Base-by-base conservation (phyloP, 2,113 vertebrate species). In the Thunnus thynnus region DNA sequence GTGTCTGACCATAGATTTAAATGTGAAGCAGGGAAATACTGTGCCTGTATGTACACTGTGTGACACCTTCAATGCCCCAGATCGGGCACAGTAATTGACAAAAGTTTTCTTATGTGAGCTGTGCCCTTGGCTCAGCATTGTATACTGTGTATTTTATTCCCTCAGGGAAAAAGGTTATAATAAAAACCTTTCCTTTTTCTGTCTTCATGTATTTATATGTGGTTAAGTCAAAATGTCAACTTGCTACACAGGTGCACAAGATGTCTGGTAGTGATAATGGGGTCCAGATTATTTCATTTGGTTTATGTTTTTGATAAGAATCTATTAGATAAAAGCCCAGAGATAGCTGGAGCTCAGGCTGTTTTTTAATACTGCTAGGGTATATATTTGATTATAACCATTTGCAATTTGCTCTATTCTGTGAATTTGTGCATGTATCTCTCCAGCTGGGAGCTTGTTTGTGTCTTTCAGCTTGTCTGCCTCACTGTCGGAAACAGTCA, bases 391-490 rank as follows among this genome's bases (percentile, higher is more conserved):
- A 91, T 90, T 83, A 83, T 63, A 85, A 60, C 86, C 79, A 80
- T 89, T 91, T 93, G 83, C 89, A 92, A 83, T 89, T 86, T 83
- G 66, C 72, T 76, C 82, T 67, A 89, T 91, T 83, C 83, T 75
- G 52, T 84, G 57, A 83, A 83, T 92, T 64, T 87, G 84, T 86
- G 79, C 79, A 85, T 86, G 79, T 48, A 72, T 88, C 80, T 82
- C 82, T 86, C 82, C 88, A 89, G 91, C 92, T 92, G 75, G 52
- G 87, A 90, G 91, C 91, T 92, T 93, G 88, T 92, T 93, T 92
- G 84, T 90, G 86, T 89, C 87, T 92, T 74, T 82, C 71, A 80
- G 85, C 87, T 85, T 88, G 89, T 89, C 83, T 91, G 88, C 90
- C 81, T 87, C 83, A 27, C 87, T 72, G 84, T 89, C 65, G 62